Base-by-base conservation (phyloP, 2,797 vertebrate species). In the Esox lucius region DNA sequence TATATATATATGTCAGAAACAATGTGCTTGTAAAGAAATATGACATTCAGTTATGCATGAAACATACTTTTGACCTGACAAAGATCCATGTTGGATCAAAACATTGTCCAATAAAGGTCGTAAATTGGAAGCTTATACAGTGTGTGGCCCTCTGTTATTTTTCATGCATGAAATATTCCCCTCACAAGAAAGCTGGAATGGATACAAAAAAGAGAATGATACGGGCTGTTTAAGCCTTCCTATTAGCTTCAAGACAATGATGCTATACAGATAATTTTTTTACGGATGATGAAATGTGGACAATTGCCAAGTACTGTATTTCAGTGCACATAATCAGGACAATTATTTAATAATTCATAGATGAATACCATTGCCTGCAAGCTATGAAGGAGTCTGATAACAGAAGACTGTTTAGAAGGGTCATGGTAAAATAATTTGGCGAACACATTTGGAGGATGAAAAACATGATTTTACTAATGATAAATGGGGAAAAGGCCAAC, bases 341-440 rank as follows among this genome's bases (percentile, higher is more conserved):
- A 69, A 73, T 73, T 33, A 68, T 69, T 74, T 65, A 77, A 72
- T 77, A 65, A 77, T 77, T 70, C n/a, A 78, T 78, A 33, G 28
- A 70, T 35, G 28, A 68, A 53, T 39, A 59, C 39, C 39, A 68
- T 73, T 56, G 39, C 69, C 69, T 70, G 69, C 26, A n/a, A 70
- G 69, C 69, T 70, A 53, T 56, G 42, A 7, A 46, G 12, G 48
- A 51, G 48, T 16, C 48, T 53, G 48, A 70, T 70, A 51, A 24
- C 31, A 49, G 24, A 33, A 33, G 48, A 53, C 2, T 70, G 49
- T 51, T 49, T 70, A 8, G 28, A 26, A 51, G 69, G 49, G 69
- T 70, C 49, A 31, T 33, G 31, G 6, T 19, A 33, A 66, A 66
- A 33, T 16, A 19, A 17, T 35, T 65, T 33, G 64, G 16, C 13